Base-by-base conservation (phyloP, 2,888 invertebrate species). In the Epistrophe eligans region DNA sequence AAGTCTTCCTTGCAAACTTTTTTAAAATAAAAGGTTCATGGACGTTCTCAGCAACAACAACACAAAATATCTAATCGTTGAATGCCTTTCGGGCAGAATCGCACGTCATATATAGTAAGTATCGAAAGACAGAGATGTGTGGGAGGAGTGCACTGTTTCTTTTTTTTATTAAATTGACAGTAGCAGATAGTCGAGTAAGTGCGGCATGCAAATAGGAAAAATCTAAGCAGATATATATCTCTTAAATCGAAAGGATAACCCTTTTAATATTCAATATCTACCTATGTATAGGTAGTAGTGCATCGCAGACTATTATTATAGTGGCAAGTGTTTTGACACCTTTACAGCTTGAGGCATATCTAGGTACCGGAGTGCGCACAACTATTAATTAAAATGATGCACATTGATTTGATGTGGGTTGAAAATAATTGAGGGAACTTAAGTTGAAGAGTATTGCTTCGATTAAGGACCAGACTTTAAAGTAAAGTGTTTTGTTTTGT, bases 301-400 rank as follows among this genome's bases (percentile, higher is more conserved):
- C 72, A 62, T 62, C 24, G 60, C 52, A 77, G 72, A 73, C 73
- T 50, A 35, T 35, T n/a, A 35, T 7, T 35, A 35, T 64, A 67
- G 77, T 70, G 70, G 82, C 85, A 85, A 85, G 82, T 85, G 82
- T 77, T 84, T 77, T 82, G 82, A 82, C 85, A 82, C 77, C 82
- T 80, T 64, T 50, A 11, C 9, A n/a, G 70, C 52, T 70, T 73
- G 24, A n/a, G 35, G 43, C 58, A 50, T 7, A 35, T 0, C 4
- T 35, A 10, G 4, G 2, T 32, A 32, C 62, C 71, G 32, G 67
- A 28, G 55, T 28, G 77, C 73, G 70, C 62, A 72, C 70, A 82
- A 85, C 82, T 82, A 85, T 85, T 85, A 85, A 85, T 85, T 85
- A 85, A 85, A 85, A 77, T 74, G 73, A 85, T 70, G 60, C 85